phyloP scores from a whole-genome alignment of 1,140 invertebrate species.

The Acarapis woodi region DNA sequence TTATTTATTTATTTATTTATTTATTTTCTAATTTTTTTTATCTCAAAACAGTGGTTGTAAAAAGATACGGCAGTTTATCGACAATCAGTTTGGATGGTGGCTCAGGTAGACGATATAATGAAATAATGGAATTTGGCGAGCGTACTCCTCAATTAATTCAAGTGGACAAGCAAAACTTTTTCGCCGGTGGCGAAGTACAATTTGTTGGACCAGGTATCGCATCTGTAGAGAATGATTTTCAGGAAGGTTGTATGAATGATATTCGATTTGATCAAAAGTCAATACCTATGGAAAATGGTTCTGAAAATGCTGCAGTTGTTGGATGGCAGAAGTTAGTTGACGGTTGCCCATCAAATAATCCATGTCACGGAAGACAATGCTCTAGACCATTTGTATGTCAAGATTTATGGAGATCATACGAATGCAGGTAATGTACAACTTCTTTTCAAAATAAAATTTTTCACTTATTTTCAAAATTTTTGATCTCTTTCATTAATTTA shows the following conservation, averaged over 20 bases:
- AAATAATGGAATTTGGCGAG: conserved; percentile 64
- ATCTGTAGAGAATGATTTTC: conserved; percentile 79
- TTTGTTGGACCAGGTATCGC: conserved; percentile 43
- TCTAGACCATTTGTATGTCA: conserved; percentile 77
- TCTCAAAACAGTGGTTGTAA: conserved; percentile 44
- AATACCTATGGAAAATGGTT: conserved; percentile 70
- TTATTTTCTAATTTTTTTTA: no score
- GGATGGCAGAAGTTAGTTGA: conserved; percentile 62
- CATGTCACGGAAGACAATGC: conserved; percentile 49
- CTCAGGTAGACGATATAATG: conserved; percentile 73
- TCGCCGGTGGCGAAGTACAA: conserved; percentile 75
- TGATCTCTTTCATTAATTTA: no score
- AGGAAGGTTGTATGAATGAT: conserved; percentile 59
- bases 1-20: no score
- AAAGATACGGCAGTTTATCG: conserved; percentile 67
- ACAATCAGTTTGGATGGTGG: conserved; percentile 74
- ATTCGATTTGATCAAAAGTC: conserved; percentile 67
- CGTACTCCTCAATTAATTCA: conserved; percentile 57
- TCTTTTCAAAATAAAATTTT: background rate
- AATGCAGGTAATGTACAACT: conserved; percentile 48
- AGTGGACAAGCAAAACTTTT: conserved; percentile 76
- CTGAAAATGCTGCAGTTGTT: conserved; percentile 74
- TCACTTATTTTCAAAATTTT: no score
- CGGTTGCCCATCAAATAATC: conserved; percentile 72
- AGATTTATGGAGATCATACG: conserved; percentile 81